Conservation (phyloP, 1,140 invertebrate genomes). For the Bradynema listronoti region DNA sequence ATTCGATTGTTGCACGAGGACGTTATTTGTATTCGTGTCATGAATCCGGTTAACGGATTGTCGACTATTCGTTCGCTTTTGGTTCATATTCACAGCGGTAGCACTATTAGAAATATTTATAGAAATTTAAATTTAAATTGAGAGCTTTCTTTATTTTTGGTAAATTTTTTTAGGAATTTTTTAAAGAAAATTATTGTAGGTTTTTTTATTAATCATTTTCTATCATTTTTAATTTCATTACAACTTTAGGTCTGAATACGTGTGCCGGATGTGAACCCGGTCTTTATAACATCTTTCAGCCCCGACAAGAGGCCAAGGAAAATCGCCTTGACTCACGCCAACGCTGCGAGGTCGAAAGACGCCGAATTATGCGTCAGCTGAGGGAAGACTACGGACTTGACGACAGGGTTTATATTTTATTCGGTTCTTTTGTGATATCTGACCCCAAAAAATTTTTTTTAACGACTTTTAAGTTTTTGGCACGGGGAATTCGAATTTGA, state of each 20-base stretch:
- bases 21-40: neutral
- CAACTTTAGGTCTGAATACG: neutral
- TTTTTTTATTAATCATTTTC: neutral
- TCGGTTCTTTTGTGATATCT: too few relatives aligned
- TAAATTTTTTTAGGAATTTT: neutral
- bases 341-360: neutral
- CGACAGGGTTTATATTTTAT: too few relatives aligned
- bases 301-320: neutral
- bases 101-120: neutral
- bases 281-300: constrained; percentile 3
- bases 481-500: too few relatives aligned
- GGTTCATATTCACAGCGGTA: too few relatives aligned
- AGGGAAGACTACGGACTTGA: neutral
- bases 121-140: neutral
- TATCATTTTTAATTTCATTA: neutral
- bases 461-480: too few relatives aligned
- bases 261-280: constrained; percentile 10
- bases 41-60: neutral
- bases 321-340: neutral
- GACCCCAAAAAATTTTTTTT: constrained; percentile 72
- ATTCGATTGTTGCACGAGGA: neutral
- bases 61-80: neutral
- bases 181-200: neutral
- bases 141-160: neutral
- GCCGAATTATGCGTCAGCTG: neutral